Base-by-base conservation (phyloP, 2,888 invertebrate genomes). In the Eucera pruinosa region DNA sequence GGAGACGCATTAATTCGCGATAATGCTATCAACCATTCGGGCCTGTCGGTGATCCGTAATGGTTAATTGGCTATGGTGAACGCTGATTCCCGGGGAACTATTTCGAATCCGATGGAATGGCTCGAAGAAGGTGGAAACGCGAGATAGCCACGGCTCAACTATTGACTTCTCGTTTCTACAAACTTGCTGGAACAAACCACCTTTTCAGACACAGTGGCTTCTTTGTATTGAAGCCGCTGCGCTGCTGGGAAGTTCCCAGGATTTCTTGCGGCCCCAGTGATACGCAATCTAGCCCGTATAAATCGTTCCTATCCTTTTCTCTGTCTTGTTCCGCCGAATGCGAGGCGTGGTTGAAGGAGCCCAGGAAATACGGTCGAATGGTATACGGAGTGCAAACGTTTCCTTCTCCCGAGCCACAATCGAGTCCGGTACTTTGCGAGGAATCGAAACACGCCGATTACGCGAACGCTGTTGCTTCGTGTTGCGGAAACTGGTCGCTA, bases 1-100 rank as follows among this genome's bases (percentile, higher is more conserved):
- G 78, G 78, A 73, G 68, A 69, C 20, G 67, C 61, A 68, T 66
- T 78, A 75, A 78, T 80, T 73, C 62, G 50, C 58, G 54, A 58
- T 55, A 45, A 65, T 66, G 50, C 67, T 43, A 45, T 68, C 65
- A 55, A 66, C 57, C 33, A 13, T 27, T 55, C 30, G 0, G 9
- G 25, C n/a, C 33, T n/a, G 9, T 20, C 36, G n/a, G 6, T n/a
- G 45, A 47, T 60, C 25, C 20, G 3, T 9, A 5, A n/a, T 23
- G 30, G 47, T 33, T 47, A 36, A 11, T 27, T 27, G 41, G 18
- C 18, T 6, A 2, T 11, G n/a, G 15, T 15, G 2, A 15, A 11
- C 36, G 36, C 9, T 18, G 15, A n/a, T 23, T 48, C 15, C 13
- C n/a, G 15, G 15, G 15, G 9, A 9, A 39, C 9, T 41, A n/a